Base-by-base conservation (phyloP, 2,797 vertebrate species). In the Erpetoichthys calabaricus region DNA sequence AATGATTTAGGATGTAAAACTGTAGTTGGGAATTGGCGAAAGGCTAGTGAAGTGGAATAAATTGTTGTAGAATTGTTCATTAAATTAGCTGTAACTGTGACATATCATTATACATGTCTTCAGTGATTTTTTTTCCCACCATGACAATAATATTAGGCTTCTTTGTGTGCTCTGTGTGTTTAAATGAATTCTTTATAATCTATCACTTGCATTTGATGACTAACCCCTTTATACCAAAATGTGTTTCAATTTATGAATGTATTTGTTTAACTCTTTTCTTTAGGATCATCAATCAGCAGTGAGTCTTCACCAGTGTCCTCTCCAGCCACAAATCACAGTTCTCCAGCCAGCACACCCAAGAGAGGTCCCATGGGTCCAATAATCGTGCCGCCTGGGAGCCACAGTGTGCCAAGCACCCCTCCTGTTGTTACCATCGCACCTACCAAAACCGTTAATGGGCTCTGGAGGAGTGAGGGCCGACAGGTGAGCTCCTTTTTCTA, bases 371-470 rank as follows among this genome's bases (percentile, higher is more conserved):
- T 97, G 70, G 93, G 83, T 8, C 88, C 91, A 42, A 91, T 95
- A 73, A 89, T 97, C 2, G 91, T 94, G 59, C 89, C 92, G 25
- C 88, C 91, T 0, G 83, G 78, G 45, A 90, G 89, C 56, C 95
- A 98, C 85, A 94, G 82, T 0, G 91, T 97, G 74, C 92, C 93
- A 76, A 98, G 91, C 81, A 98, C 95, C 0, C 94, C 94, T 0
- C 95, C 95, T 0, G 95, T 98, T 51, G 95, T 98, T 76, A 98
- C 95, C 75, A 98, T 98, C 42, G 95, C 95, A 64, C 95, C 95
- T 4, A 98, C 94, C 46, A 97, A 98, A 79, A 96, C 95, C 0
- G 91, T 95, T 77, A 98, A 98, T 41, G 92, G 94, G 53, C 82
- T 96, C 55, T 98, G 94, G 94, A 88, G 94, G 73, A 97, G 82